Evolutionary conservation across 1,140 invertebrate species (phyloP), one percentile per base, ranked within the genome.

Genomic region (Lordiphosa stackelbergi): DNA sequence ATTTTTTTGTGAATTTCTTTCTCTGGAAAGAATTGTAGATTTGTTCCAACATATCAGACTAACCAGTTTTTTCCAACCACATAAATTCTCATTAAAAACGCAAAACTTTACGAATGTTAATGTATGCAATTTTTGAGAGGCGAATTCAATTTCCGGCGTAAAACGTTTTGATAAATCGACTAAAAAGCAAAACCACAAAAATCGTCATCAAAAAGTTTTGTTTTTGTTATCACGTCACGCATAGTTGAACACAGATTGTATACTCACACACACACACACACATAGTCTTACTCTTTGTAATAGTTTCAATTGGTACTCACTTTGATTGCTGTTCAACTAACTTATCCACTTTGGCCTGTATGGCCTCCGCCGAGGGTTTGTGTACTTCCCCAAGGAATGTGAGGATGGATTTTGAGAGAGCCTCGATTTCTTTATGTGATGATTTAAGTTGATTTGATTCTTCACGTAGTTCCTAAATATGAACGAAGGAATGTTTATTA

Each of bases 391-490:
- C 87, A 72, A 92, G 85, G 87, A 91, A 92, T 46, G 88, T 79
- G 43, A 92, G 72, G 55, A 92, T 90, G 53, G 88, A 89, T 66
- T 88, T 87, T 37, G 91, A 90, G 63, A 90, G 86, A 48, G 89
- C 73, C 47, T 89, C 66, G 52, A 92, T 88, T 66, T 91, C 90
- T 62, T 91, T 89, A 73, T 91, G 87, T 79, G 89, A 88, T 64
- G 88, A 79, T 85, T 88, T 87, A 79, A 87, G 59, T 89, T 88
- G 73, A 83, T 92, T 90, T 45, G 90, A 91, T 87, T 93, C 92
- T 36, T 88, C 79, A 65, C 90, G 88, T 55, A 94, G 75, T 73
- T 91, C 92, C 92, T 93, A 53, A 5, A 68, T 56, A 60, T 69
- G 51, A 40, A 8, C 45, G 62, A 59, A 48, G 45, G 19, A 8